A percentile compares a stretch with the other conserved stretches of the same genome.
Conservation (phyloP, 1,140 invertebrate genomes). For the Neodiprion lecontei region DNA sequence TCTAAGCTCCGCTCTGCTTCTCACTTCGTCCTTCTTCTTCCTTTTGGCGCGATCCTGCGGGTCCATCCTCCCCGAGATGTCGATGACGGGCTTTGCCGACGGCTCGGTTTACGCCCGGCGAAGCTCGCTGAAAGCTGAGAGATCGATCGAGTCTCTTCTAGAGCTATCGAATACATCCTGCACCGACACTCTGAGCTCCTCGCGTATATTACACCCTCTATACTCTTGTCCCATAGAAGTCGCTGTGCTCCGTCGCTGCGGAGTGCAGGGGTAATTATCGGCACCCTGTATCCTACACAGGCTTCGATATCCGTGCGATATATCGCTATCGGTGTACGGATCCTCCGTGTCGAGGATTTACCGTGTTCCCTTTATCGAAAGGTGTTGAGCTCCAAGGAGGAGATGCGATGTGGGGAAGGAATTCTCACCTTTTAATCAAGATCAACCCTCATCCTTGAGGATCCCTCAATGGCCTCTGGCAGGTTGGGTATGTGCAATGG, state of each 20-base stretch:
- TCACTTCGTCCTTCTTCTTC: background rate
- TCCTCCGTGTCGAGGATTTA: no score
- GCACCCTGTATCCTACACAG: no score
- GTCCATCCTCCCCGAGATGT: constrained; percentile 9
- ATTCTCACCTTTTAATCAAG: constrained; percentile 3
- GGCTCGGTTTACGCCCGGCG: background rate
- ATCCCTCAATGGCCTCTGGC: background rate
- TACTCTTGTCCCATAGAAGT: no score
- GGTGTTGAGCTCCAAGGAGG: background rate
- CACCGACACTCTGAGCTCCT: background rate
- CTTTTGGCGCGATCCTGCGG: background rate
- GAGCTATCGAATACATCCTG: constrained; percentile 16
- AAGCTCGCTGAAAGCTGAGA: background rate
- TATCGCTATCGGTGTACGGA: no score
- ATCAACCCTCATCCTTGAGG: background rate
- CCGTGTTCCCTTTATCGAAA: background rate
- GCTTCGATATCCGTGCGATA: no score
- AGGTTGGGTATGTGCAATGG: background rate
- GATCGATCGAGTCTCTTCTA: constrained; percentile 1
- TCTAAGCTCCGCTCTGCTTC: background rate
- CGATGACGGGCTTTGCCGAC: constrained; percentile 6
- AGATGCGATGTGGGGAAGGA: background rate
- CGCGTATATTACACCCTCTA: background rate
- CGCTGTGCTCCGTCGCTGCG: no score
- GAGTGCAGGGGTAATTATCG: no score